Conservation (phyloP, 2,888 invertebrate species). For the Euclidia mi region DNA sequence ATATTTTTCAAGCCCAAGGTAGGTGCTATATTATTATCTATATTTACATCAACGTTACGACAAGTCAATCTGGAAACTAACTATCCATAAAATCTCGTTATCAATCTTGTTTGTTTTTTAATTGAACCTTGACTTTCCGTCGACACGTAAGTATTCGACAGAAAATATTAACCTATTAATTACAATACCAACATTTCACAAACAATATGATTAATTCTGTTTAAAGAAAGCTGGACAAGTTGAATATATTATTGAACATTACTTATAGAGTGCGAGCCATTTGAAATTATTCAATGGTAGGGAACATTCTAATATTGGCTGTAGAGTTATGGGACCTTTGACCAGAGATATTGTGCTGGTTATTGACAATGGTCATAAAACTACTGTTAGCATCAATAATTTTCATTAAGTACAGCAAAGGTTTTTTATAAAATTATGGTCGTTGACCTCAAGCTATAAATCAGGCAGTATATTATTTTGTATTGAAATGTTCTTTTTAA, state of each 20-base stretch:
- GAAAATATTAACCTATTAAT: slow-evolving; percentile 22
- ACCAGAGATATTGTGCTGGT: too few relatives aligned
- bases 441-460: too few relatives aligned
- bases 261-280: slow-evolving; percentile 12
- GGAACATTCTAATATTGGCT: slow-evolving; percentile 7
- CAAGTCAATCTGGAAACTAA: neutral
- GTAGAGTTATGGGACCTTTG: too few relatives aligned
- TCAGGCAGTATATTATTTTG: too few relatives aligned
- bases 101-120: slow-evolving; percentile 3
- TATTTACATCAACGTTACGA: too few relatives aligned
- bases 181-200: slow-evolving; percentile 12
- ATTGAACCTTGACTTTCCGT: neutral
- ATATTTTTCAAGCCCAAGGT: too few relatives aligned
- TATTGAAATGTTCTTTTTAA: too few relatives aligned
- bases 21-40: too few relatives aligned
- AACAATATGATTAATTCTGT: slow-evolving; percentile 30
- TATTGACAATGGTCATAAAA: too few relatives aligned
- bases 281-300: slow-evolving; percentile 5
- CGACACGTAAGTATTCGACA: neutral
- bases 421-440: too few relatives aligned
- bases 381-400: too few relatives aligned
- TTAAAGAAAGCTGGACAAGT: slow-evolving; percentile 9
- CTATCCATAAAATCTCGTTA: neutral
- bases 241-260: slow-evolving; percentile 20
- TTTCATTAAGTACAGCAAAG: too few relatives aligned